A percentile compares a stretch with the other conserved stretches of the same genome.
Conservation (phyloP, 2,888 invertebrate genomes). For the Epinotia ramella region DNA sequence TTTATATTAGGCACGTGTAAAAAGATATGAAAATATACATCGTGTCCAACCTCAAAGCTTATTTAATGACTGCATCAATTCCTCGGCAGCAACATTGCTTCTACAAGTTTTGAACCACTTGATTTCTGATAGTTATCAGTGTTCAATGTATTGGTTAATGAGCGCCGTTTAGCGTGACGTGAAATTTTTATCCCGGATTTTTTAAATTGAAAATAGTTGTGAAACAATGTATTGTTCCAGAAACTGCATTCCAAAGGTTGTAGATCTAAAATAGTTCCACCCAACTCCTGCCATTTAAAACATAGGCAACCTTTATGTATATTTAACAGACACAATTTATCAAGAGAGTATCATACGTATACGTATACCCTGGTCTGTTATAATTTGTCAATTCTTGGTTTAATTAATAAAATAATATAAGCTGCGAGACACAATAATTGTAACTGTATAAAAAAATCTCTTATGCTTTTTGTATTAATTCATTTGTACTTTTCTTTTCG, state of each 20-base stretch:
- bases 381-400: background rate
- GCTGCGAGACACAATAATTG: slow-evolving; percentile 2
- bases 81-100: background rate
- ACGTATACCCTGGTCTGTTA: too few relatives aligned
- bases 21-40: background rate
- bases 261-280: background rate
- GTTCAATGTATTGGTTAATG: background rate
- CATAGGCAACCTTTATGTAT: too few relatives aligned
- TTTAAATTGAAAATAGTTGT: too few relatives aligned
- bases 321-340: background rate
- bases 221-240: background rate
- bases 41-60: background rate
- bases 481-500: slow-evolving; percentile 47
- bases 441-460: slow-evolving; percentile 23
- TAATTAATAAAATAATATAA: slow-evolving; percentile 2
- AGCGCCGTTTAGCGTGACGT: too few relatives aligned
- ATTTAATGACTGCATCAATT: background rate
- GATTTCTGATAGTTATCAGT: background rate
- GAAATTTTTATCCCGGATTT: too few relatives aligned
- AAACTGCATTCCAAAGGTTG: background rate
- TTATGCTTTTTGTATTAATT: slow-evolving; percentile 34
- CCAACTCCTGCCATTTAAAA: background rate
- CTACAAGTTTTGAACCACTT: background rate
- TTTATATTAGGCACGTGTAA: background rate
- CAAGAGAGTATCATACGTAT: background rate